Base-by-base conservation (phyloP, 1,140 invertebrate genomes). In the Leguminivora glycinivorella region DNA sequence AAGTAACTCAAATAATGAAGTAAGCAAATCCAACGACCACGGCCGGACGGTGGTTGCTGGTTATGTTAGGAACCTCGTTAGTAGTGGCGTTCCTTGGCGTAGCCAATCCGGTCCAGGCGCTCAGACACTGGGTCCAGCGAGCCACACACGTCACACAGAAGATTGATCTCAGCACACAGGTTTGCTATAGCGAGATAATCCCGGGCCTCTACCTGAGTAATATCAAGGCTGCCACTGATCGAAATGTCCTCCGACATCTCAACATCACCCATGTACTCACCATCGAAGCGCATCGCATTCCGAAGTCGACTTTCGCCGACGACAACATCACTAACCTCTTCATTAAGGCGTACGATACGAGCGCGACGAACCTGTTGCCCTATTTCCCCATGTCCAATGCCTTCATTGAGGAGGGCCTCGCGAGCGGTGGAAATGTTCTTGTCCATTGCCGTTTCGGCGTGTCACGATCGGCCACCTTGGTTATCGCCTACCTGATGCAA, bases 381-480 rank as follows among this genome's bases (percentile, higher is more conserved):
- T 91, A 89, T 78, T 91, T 91, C 78, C 88, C 89, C 66, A 87
- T 91, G 83, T 83, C 88, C 75, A 90, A 91, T 73, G 75, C 85
- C 12, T 91, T 91, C 70, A 91, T 91, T 66, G 85, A 87, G 17
- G 86, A 91, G 70, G 89, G 86, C 14, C 25, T 90, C 7, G 77
- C 82, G 14, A 84, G 83, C 47, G 89, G 89, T 58, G 89, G 89
- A 56, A 95, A 95, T 78, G 96, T 99, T 38, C 92, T 99, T 79
- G 95, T 99, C 38, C 98, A 99, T 87, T 99, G 98, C 93, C 98
- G 98, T 82, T 98, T 98, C 12, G 98, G 98, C 17, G 96, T 99
- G 14, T 98, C 97, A 10, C 94, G 98, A 71, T 98, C 97, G 71
- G 97, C 98, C 69, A 99, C 98, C 52, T 96, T 99, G 74, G 97